phyloP scores from a whole-genome alignment of 2,888 invertebrate genomes.

The Micropterix aruncella region DNA sequence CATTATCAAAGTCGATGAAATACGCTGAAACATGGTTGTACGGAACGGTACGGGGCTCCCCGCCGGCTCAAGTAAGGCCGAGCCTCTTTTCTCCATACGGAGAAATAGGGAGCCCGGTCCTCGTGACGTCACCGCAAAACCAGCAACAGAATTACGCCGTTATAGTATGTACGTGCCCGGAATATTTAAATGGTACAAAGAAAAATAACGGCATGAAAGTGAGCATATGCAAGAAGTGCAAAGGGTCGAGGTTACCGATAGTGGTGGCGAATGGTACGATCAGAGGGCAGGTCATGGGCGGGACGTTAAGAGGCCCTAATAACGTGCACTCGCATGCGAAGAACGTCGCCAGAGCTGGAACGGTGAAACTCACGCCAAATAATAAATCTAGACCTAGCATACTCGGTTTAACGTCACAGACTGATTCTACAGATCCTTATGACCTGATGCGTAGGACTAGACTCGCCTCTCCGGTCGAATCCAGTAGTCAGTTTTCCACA shows the following conservation, averaged over 20 bases:
- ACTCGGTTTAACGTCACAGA: constrained; percentile 36
- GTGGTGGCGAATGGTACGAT: constrained; percentile 57
- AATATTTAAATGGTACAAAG: constrained; percentile 66
- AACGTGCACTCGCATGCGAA: constrained; percentile 8
- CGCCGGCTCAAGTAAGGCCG: constrained; percentile 28
- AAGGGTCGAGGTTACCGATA: constrained; percentile 62
- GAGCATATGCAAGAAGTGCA: constrained; percentile 70
- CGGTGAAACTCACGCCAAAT: constrained; percentile 44
- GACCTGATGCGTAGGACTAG: constrained; percentile 71
- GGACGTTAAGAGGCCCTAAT: constrained; percentile 16
- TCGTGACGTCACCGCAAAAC: constrained; percentile 38
- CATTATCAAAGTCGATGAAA: constrained; percentile 72
- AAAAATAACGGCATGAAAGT: constrained; percentile 59
- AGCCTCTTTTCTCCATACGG: constrained; percentile 35
- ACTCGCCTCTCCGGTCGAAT: constrained; percentile 48
- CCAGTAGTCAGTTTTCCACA: constrained; percentile 36
- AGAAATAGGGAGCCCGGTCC: constrained; percentile 31
- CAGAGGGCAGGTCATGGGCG: constrained; percentile 26
- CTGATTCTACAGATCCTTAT: constrained; percentile 55
- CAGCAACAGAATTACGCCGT: constrained; percentile 51
- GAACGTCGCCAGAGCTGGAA: constrained; percentile 37
- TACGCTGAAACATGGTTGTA: constrained; percentile 79
- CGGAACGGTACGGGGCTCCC: constrained; percentile 52
- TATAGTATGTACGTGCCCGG: constrained; percentile 68
- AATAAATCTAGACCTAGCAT: constrained; percentile 48